These are phyloP conservation scores for Trichopoda pennipes DNA, from an alignment of 2,888 invertebrate genomes.

Conservation along the genomic window DNA sequence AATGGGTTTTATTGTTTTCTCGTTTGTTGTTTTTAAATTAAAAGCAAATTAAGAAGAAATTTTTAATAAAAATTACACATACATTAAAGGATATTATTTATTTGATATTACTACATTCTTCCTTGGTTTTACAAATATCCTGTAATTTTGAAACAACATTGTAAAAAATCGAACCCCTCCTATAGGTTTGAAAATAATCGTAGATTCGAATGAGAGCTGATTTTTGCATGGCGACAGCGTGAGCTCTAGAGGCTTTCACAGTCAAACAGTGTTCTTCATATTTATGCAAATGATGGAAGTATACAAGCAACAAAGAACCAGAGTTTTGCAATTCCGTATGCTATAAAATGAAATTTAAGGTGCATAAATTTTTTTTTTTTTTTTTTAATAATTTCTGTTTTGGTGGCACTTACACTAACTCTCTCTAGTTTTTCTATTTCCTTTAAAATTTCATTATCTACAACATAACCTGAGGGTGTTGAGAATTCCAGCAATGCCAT, in stretches of 20 bases:
- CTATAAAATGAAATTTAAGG: constrained; percentile 67
- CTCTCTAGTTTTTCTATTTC: constrained; percentile 82
- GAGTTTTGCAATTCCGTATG: constrained; percentile 86
- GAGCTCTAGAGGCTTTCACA: constrained; percentile 90
- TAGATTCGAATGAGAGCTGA: constrained; percentile 91
- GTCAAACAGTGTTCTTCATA: constrained; percentile 88
- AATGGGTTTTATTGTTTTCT: too few relatives aligned
- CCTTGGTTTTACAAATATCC: constrained; percentile 91
- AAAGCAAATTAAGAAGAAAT: too few relatives aligned
- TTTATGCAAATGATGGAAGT: constrained; percentile 86
- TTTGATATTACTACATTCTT: constrained; percentile 14
- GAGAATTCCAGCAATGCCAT: constrained; percentile 95
- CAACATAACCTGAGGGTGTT: constrained; percentile 93
- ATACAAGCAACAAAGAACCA: constrained; percentile 84
- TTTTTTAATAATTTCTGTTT: not conserved
- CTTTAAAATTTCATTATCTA: constrained; percentile 88
- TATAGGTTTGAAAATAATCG: constrained; percentile 93
- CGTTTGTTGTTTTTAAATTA: too few relatives aligned
- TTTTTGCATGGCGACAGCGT: constrained; percentile 92
- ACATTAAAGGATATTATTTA: not conserved
- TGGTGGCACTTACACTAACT: constrained; percentile 74
- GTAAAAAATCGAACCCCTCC: constrained; percentile 77
- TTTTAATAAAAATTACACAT: too few relatives aligned
- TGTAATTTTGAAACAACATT: constrained; percentile 82
- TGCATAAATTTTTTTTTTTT: not conserved